A percentile compares a stretch with the other conserved stretches of the same genome.
Conservation (phyloP, 1,140 invertebrate species). For the Zaprionus ornatus region DNA sequence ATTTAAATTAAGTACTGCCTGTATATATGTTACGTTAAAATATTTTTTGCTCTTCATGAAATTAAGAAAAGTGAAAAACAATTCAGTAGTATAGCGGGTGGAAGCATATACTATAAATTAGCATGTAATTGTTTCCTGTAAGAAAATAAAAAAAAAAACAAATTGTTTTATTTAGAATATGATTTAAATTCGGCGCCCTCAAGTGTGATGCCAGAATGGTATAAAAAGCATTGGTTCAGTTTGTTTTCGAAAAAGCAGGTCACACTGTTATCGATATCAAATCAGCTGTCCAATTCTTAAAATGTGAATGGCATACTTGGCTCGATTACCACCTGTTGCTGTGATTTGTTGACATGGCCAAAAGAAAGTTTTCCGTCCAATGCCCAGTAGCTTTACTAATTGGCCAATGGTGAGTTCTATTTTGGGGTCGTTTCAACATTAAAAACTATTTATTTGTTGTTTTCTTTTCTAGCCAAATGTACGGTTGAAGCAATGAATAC, state of each 20-base stretch:
- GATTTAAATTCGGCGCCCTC: neutral
- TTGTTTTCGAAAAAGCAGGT: neutral
- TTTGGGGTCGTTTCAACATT: neutral
- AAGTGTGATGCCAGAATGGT: neutral
- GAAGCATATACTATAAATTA: too few relatives aligned
- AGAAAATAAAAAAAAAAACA: too few relatives aligned
- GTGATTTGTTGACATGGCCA: conserved; percentile 50
- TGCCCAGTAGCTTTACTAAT: conserved; percentile 11
- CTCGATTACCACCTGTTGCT: conserved; percentile 54
- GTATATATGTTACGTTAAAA: too few relatives aligned
- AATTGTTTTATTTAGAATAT: neutral
- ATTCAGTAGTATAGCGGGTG: too few relatives aligned
- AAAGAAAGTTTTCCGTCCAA: conserved; percentile 49
- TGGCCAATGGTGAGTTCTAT: conserved; percentile 20
- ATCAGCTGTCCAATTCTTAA: neutral
- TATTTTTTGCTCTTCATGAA: too few relatives aligned
- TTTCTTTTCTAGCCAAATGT: conserved; percentile 13
- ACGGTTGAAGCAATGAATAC: conserved; percentile 35
- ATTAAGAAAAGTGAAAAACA: too few relatives aligned
- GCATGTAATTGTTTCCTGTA: too few relatives aligned
- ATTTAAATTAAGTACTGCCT: too few relatives aligned
- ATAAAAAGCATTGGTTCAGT: neutral
- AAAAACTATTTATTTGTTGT: neutral
- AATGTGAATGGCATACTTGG: conserved; percentile 14
- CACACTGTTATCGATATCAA: conserved; percentile 1